Percentiles rank a stretch among this genome's conserved stretches.
phyloP scores from a whole-genome alignment of 2,888 invertebrate genomes.

The Aphodius granarius region DNA sequence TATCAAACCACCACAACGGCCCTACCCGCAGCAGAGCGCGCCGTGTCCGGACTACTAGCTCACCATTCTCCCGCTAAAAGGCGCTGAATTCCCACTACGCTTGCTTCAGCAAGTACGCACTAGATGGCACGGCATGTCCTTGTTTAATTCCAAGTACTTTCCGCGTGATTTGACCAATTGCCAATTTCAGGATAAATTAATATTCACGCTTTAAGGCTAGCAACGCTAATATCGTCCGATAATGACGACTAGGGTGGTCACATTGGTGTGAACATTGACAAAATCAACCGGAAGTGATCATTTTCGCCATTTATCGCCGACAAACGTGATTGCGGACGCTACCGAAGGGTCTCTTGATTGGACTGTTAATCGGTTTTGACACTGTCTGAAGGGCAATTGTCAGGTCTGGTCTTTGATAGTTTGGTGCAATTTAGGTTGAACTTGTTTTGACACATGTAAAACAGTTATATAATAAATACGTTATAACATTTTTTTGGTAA shows the following conservation, averaged over 20 bases:
- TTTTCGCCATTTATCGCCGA: neutral
- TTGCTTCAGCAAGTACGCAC: neutral
- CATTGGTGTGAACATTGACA: neutral
- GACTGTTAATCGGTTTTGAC: neutral
- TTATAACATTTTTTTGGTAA: too few relatives aligned
- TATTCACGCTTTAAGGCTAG: neutral
- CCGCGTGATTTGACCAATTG: neutral
- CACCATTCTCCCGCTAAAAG: neutral
- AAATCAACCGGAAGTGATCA: neutral
- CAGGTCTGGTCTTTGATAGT: neutral
- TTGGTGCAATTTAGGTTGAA: neutral
- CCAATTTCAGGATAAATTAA: neutral
- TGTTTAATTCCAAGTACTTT: neutral
- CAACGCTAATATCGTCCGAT: neutral
- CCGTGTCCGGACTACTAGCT: neutral
- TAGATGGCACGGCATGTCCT: neutral
- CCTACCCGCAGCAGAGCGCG: too few relatives aligned
- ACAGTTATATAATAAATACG: too few relatives aligned
- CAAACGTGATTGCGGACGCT: neutral
- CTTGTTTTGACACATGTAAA: too few relatives aligned
- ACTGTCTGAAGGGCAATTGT: neutral
- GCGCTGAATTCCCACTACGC: neutral
- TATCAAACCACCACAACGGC: too few relatives aligned
- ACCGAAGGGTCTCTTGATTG: neutral
- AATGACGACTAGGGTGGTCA: neutral